Conservation (phyloP, 2,797 vertebrate genomes). For the Poecilia wingei region DNA sequence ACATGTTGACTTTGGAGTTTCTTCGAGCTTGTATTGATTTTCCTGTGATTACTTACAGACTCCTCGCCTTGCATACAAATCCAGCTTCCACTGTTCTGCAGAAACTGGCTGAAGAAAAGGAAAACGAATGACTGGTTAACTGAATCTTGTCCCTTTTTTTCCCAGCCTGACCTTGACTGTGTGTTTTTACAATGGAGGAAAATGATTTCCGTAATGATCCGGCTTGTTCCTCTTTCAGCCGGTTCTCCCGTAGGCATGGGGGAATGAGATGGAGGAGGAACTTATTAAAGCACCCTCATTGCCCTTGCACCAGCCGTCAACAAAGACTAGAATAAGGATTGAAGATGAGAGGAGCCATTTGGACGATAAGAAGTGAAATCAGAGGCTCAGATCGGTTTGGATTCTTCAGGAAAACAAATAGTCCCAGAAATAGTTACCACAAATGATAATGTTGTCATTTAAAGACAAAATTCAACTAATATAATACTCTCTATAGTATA, state of each 20-base stretch:
- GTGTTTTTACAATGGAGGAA: slow-evolving; percentile 55
- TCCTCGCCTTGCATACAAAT: slow-evolving; percentile 30
- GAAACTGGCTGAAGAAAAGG: slow-evolving; percentile 30
- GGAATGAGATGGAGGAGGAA: slow-evolving; percentile 54
- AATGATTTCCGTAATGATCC: slow-evolving; percentile 48
- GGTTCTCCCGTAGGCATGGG: slow-evolving; percentile 27
- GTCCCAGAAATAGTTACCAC: no score
- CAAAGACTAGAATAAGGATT: slow-evolving; percentile 51
- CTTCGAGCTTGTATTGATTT: slow-evolving; percentile 47
- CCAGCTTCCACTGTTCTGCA: slow-evolving; percentile 5
- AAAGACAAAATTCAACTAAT: no score
- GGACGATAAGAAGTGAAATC: slow-evolving; percentile 40
- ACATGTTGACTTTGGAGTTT: slow-evolving; percentile 54
- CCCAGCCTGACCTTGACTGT: slow-evolving; percentile 50
- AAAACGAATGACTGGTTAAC: slow-evolving; percentile 1
- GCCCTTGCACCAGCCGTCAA: slow-evolving; percentile 55
- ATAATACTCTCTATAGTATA: no score
- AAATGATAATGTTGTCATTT: no score
- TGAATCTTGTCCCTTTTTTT: not conserved
- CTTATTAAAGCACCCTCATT: slow-evolving; percentile 57
- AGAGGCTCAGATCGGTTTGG: not conserved
- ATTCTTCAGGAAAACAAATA: not conserved
- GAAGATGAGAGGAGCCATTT: slow-evolving; percentile 25
- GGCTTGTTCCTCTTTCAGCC: slow-evolving; percentile 39
- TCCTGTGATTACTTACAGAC: slow-evolving; percentile 44